Base-by-base conservation (phyloP, 2,113 vertebrate genomes). In the Cisticola juncidis region DNA sequence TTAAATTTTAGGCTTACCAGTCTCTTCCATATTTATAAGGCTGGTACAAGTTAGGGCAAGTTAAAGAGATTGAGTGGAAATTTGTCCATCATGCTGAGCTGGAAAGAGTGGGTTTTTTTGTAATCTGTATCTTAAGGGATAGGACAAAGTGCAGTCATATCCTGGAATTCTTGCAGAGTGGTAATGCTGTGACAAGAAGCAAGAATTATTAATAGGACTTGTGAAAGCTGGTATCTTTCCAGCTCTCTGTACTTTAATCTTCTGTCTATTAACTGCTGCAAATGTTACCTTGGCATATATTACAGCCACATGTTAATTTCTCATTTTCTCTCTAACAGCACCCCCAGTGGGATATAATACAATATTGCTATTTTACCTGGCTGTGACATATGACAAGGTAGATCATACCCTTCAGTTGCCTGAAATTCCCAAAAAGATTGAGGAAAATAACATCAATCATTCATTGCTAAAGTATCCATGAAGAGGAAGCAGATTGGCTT, bases 11-110 rank as follows among this genome's bases (percentile, higher is more conserved):
- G 48, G 35, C 1, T 69, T 58, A 40, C 42, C 7, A 40, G n/a
- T 58, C 10, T 68, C 57, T 92, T 95, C 58, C 88, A 77, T 96
- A 96, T 97, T 96, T 95, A 92, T 91, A 65, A 95, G 66, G 36
- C 12, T 89, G 20, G 11, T 69, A 58, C 53, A 76, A 88, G 90
- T 73, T 54, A 83, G 53, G 48, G 19, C 81, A 90, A 88, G 86
- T 38, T 73, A 61, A 81, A 93, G 31, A 84, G 28, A 69, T 9
- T 84, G 56, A 90, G 45, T 71, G 58, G 66, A 92, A 92, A 84
- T 81, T 71, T 82, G 38, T 81, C 76, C 44, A 60, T 88, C 58
- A 83, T 57, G 47, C 76, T 90, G 56, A 92, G 85, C 35, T 81
- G n/a, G 31, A 61, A 90, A 82, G 53, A 73, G 28, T 62, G 18